A percentile compares a stretch with the other conserved stretches of the same genome.
These are phyloP conservation scores for Subanguina moxae DNA, from an alignment of 1,140 invertebrate species.

Conservation along the genomic window DNA sequence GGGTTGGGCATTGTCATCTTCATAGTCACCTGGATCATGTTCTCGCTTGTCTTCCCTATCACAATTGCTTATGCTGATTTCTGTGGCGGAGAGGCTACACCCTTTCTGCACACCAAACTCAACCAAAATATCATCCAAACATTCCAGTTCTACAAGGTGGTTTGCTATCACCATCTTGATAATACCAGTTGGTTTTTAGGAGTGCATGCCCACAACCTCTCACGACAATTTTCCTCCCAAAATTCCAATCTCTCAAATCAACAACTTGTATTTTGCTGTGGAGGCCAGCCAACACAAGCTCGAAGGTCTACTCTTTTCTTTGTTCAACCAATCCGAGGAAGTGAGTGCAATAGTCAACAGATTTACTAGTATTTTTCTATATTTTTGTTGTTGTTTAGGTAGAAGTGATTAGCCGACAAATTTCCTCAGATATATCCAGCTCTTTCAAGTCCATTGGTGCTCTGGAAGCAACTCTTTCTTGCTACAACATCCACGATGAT, in stretches of 20 bases:
- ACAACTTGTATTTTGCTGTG: conserved; percentile 2
- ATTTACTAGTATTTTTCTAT: too few relatives aligned
- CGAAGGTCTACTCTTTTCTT: neutral
- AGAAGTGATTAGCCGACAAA: conserved; percentile 13
- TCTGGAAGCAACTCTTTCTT: conserved; percentile 40
- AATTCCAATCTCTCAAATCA: conserved; percentile 16
- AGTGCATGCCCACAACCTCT: conserved; percentile 12
- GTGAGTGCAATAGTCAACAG: neutral
- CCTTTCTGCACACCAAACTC: conserved; percentile 24
- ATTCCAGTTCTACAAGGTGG: conserved; percentile 27
- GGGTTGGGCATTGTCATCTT: conserved; percentile 45
- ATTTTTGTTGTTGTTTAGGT: conserved; percentile 17
- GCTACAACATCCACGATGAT: conserved; percentile 39
- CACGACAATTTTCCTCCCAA: conserved; percentile 25
- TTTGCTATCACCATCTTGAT: too few relatives aligned
- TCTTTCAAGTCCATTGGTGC: conserved; percentile 44
- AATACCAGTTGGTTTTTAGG: too few relatives aligned
- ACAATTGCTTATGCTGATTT: conserved; percentile 39
- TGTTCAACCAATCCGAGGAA: conserved; percentile 14
- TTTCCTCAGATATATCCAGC: conserved; percentile 11
- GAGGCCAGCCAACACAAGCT: conserved; percentile 12
- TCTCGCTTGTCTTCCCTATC: conserved; percentile 42
- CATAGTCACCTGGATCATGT: conserved; percentile 39
- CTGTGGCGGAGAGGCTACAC: conserved; percentile 12
- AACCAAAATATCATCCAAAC: conserved; percentile 35